Evolutionary conservation across 2,888 invertebrate species (phyloP).

Genomic region (Eumerus sabulonum): DNA sequence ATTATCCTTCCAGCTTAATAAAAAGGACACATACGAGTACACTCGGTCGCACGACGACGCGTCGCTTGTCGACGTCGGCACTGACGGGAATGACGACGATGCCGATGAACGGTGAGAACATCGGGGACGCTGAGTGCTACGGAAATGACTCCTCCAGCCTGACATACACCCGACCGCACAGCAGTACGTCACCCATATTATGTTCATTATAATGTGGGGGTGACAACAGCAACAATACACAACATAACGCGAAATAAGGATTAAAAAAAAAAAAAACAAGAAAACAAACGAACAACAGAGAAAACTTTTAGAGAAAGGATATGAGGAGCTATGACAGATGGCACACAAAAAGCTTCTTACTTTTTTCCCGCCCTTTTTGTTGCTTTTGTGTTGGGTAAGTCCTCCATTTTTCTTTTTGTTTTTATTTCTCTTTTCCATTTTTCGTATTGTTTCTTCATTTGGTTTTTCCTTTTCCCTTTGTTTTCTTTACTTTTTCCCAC

Average conservation of each 20-base stretch:
- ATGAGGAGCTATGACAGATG: constrained; percentile 63
- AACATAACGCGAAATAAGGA: not conserved
- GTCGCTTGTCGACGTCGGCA: no score
- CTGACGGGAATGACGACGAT: no score
- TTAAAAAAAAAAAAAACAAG: not conserved
- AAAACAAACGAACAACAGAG: constrained; percentile 12
- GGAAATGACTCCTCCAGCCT: no score
- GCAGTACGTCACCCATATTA: constrained; percentile 49
- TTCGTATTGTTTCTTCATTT: constrained; percentile 8
- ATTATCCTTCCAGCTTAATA: constrained; percentile 65
- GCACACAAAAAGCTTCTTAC: constrained; percentile 62
- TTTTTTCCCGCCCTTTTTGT: constrained; percentile 4
- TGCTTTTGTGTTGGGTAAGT: constrained; percentile 52
- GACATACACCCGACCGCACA: constrained; percentile 44
- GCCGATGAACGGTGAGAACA: no score
- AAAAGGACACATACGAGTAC: constrained; percentile 21
- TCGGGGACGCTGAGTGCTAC: no score
- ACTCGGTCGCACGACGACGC: no score
- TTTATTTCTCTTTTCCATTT: not conserved
- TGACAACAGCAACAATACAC: constrained; percentile 1
- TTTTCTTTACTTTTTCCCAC: constrained; percentile 15
- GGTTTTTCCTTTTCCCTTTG: constrained; percentile 38
- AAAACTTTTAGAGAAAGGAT: constrained; percentile 64
- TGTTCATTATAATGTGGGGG: constrained; percentile 45
- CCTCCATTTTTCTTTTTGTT: constrained; percentile 21